A percentile compares a stretch with the other conserved stretches of the same genome.
These are phyloP conservation scores for Adela reaumurella DNA, from an alignment of 2,888 invertebrate genomes.

Conservation along the genomic window DNA sequence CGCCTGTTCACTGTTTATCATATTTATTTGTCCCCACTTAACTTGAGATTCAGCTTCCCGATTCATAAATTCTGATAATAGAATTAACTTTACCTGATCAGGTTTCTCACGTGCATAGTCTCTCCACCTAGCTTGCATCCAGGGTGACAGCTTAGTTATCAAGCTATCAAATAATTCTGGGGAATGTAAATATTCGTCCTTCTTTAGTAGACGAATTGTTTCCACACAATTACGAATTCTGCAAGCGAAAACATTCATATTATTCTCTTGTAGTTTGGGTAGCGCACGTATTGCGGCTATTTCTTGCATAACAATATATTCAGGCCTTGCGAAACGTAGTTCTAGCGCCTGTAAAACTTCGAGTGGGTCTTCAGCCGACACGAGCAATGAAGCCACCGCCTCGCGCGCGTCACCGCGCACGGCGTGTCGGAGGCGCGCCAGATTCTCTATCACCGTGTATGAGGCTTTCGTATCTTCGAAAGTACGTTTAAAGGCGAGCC, in stretches of 20 bases:
- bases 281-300: background rate
- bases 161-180: too few relatives aligned
- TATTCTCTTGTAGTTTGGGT: background rate
- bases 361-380: background rate
- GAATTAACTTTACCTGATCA: too few relatives aligned
- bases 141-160: too few relatives aligned
- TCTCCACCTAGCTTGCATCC: too few relatives aligned
- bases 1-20: too few relatives aligned
- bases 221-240: background rate
- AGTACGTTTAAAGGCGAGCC: background rate
- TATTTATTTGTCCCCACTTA: too few relatives aligned
- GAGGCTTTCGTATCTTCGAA: background rate
- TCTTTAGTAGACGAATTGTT: background rate
- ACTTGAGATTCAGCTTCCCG: too few relatives aligned
- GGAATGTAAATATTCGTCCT: background rate
- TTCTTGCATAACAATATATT: background rate
- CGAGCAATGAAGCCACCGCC: background rate
- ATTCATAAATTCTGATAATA: too few relatives aligned
- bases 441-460: background rate
- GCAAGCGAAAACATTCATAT: background rate
- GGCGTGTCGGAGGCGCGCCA: background rate
- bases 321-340: background rate
- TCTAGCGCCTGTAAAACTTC: background rate
- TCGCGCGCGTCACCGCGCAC: background rate
- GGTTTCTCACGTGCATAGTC: too few relatives aligned